Base-by-base conservation (phyloP, 92 coral and sea anemone genomes). In the Phymanthus crucifer region DNA sequence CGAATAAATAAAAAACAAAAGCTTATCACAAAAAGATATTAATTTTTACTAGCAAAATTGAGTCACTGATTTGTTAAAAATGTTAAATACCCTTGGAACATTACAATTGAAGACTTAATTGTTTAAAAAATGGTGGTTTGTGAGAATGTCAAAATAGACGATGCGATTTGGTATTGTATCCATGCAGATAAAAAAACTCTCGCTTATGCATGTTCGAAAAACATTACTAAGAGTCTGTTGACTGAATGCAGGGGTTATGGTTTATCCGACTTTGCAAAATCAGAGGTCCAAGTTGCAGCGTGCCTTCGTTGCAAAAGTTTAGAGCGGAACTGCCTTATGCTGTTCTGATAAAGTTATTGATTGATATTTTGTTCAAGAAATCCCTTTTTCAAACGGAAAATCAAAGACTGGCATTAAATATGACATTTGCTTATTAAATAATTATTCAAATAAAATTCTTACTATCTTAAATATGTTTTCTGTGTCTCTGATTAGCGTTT, bases 401-500 rank as follows among this genome's bases (percentile, higher is more conserved):
- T n/a, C n/a, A n/a, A n/a, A 45, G 50, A 45, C 50, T 1, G 29
- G 6, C 1, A 27, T n/a, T n/a, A n/a, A n/a, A 61, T 61, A 61
- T 61, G 68, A 27, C 29, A 8, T n/a, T 27, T 26, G 4, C 68
- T 61, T 61, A 61, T 61, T 61, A 61, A 61, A 61, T 61, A 61
- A 61, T 24, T 27, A 61, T 61, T n/a, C 29, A 61, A 61, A 61
- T 57, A 61, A 61, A 61, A 24, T 34, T 54, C 27, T 24, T 3
- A 24, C 9, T 61, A 61, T n/a, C 36, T 61, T 6, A 6, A 61
- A 5, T 27, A 29, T 21, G n/a, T 9, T 23, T 19, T 61, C 34
- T 43, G 43, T 78, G 33, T 17, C 32, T 71, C 29, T 57, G 57
- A 32, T 80, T 24, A 50, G 71, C 9, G 40, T 58, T 54, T 78